Conservation (phyloP, 30 jellyfish, hydroid and myxozoan species). For the Mastigias papua region DNA sequence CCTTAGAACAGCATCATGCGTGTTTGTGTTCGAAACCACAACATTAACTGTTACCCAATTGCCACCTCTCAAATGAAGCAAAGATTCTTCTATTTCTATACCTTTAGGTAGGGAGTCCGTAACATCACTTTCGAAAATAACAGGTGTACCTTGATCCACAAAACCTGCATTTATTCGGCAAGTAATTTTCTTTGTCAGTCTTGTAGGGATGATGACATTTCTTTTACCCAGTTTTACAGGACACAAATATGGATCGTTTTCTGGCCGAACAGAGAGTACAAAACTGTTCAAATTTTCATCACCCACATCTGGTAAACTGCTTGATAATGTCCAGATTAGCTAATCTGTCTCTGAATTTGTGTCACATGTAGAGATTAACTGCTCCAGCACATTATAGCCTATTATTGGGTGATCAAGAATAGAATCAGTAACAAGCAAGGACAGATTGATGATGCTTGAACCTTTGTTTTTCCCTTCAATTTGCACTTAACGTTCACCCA, state of each 20-base stretch:
- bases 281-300: slow-evolving; percentile 3
- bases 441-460: background rate
- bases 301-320: slow-evolving; percentile 7
- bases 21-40: background rate
- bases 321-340: slow-evolving; percentile 3
- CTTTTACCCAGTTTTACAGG: slow-evolving; percentile 5
- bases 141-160: slow-evolving; percentile 18
- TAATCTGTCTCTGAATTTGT: slow-evolving; percentile 12
- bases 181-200: background rate
- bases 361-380: slow-evolving; percentile 9
- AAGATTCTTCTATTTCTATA: slow-evolving; percentile 20
- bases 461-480: background rate
- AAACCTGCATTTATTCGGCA: slow-evolving; percentile 40
- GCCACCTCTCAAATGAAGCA: slow-evolving; percentile 14
- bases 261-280: background rate
- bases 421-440: slow-evolving; percentile 37
- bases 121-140: slow-evolving; percentile 34
- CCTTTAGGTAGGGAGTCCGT: slow-evolving; percentile 26
- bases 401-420: slow-evolving; percentile 36
- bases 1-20: slow-evolving; percentile 5
- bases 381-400: slow-evolving; percentile 37
- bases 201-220: slow-evolving; percentile 21
- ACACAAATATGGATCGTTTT: slow-evolving; percentile 10
- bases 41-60: slow-evolving; percentile 1
- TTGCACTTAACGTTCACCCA: slow-evolving; percentile 22